Percentiles rank a stretch among this genome's conserved stretches.
Conservation (phyloP, 2,797 vertebrate species). For the Poeciliopsis turneri region DNA sequence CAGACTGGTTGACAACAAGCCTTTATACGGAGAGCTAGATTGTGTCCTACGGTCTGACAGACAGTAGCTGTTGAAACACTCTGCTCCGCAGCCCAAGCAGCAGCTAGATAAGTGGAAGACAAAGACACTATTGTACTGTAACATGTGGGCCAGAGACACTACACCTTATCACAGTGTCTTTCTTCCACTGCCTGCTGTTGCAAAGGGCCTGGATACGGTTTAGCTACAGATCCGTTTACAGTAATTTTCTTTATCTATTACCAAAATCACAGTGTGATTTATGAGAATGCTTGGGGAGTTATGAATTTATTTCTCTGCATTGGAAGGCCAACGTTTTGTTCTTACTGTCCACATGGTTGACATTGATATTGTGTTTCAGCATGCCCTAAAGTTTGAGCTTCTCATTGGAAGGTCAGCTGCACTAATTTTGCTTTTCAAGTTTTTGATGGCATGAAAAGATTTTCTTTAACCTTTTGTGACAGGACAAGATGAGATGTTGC, state of each 20-base stretch:
- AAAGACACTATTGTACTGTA: conserved; percentile 73
- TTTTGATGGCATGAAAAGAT: not conserved
- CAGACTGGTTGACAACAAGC: conserved; percentile 59
- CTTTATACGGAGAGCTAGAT: conserved; percentile 57
- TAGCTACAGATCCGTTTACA: conserved; percentile 37
- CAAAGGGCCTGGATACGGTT: conserved; percentile 39
- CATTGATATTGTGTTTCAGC: conserved; percentile 4
- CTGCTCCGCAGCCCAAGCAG: conserved; percentile 52
- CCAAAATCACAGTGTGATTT: conserved; percentile 37
- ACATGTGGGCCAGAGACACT: conserved; percentile 67
- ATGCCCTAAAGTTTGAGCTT: not conserved
- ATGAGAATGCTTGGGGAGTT: conserved; percentile 30
- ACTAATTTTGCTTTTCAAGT: not conserved
- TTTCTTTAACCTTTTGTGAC: not conserved
- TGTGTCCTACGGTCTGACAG: conserved; percentile 68
- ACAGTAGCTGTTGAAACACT: conserved; percentile 69
- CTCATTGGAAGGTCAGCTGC: not conserved
- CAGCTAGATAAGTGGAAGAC: conserved; percentile 73
- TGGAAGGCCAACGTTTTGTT: conserved; percentile 17
- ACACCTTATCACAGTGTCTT: conserved; percentile 62
- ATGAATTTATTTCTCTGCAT: conserved; percentile 15
- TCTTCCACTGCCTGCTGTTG: conserved; percentile 47
- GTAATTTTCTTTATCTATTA: conserved; percentile 40
- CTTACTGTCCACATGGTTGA: conserved; percentile 21
- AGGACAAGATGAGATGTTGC: too few species aligned